Evolutionary conservation across 2,888 invertebrate species (phyloP).

Genomic region (Tinea pellionella): DNA sequence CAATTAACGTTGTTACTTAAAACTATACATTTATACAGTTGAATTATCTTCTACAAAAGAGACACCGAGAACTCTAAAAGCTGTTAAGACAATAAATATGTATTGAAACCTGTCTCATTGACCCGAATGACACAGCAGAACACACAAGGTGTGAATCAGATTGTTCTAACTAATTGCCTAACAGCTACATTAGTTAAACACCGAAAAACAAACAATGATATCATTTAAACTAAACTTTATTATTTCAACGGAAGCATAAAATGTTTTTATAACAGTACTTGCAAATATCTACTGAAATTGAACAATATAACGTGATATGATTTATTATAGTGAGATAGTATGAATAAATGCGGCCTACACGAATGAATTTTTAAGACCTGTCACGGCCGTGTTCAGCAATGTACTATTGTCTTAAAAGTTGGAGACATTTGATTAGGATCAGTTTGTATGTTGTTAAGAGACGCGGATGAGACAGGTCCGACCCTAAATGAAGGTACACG

Average conservation of each 20-base stretch:
- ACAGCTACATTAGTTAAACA: neutral
- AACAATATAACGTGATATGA: neutral
- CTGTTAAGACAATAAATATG: conserved; percentile 22
- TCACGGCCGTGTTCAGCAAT: neutral
- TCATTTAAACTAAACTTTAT: conserved; percentile 20
- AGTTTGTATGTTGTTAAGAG: neutral
- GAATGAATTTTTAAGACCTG: neutral
- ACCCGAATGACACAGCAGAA: conserved; percentile 38
- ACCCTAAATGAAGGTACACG: neutral
- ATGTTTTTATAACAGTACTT: neutral
- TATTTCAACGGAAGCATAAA: neutral
- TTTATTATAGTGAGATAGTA: neutral
- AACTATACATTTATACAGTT: neutral
- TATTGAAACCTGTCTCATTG: conserved; percentile 51
- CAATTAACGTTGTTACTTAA: neutral
- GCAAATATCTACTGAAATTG: neutral
- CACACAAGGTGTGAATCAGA: conserved; percentile 9
- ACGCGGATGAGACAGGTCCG: neutral
- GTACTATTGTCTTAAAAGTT: neutral
- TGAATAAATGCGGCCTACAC: neutral
- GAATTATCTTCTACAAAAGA: conserved; percentile 1
- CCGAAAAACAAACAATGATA: conserved; percentile 28
- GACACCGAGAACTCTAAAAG: conserved; percentile 6
- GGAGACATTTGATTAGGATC: conserved; percentile 2
- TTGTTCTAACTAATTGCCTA: neutral